Percentiles rank a stretch among this genome's conserved stretches.
phyloP scores from a whole-genome alignment of 1,140 invertebrate genomes.

The Hycleus cichorii region DNA sequence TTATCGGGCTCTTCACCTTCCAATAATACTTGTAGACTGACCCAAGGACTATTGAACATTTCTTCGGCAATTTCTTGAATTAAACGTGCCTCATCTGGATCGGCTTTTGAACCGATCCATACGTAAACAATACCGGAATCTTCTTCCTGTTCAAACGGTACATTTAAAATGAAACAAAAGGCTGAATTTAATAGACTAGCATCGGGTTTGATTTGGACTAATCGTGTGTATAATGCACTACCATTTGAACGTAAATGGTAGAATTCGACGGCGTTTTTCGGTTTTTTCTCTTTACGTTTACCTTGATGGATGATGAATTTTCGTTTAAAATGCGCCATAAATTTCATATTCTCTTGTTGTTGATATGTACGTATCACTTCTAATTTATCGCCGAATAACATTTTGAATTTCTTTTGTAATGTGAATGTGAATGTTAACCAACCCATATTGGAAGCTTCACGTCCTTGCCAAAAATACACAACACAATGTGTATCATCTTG shows the following conservation, averaged over 20 bases:
- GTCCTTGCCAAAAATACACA: conserved; percentile 99
- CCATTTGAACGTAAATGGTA: conserved; percentile 95
- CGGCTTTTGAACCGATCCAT: conserved; percentile 89
- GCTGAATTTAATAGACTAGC: conserved; percentile 71
- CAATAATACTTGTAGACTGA: conserved; percentile 78
- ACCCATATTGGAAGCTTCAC: conserved; percentile 97
- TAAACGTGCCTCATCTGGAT: conserved; percentile 80
- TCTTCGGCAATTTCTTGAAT: conserved; percentile 90
- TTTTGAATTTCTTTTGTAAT: conserved; percentile 96
- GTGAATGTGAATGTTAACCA: conserved; percentile 99
- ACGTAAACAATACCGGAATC: conserved; percentile 93
- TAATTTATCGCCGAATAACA: conserved; percentile 84
- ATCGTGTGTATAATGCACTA: conserved; percentile 84
- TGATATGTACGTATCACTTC: conserved; percentile 97
- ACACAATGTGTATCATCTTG: conserved; percentile 93
- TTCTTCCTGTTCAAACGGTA: conserved; percentile 87
- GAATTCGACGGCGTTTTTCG: conserved; percentile 70
- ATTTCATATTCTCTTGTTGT: conserved; percentile 98
- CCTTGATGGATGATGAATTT: conserved; percentile 93
- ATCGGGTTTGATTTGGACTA: conserved; percentile 84
- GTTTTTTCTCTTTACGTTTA: conserved; percentile 62
- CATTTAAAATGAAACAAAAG: conserved; percentile 92
- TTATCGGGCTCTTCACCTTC: conserved; percentile 98
- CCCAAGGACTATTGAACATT: conserved; percentile 87
- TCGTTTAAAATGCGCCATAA: conserved; percentile 94